A percentile compares a stretch with the other conserved stretches of the same genome.
These are phyloP conservation scores for Fopius arisanus DNA, from an alignment of 1,140 invertebrate genomes.

Conservation along the genomic window DNA sequence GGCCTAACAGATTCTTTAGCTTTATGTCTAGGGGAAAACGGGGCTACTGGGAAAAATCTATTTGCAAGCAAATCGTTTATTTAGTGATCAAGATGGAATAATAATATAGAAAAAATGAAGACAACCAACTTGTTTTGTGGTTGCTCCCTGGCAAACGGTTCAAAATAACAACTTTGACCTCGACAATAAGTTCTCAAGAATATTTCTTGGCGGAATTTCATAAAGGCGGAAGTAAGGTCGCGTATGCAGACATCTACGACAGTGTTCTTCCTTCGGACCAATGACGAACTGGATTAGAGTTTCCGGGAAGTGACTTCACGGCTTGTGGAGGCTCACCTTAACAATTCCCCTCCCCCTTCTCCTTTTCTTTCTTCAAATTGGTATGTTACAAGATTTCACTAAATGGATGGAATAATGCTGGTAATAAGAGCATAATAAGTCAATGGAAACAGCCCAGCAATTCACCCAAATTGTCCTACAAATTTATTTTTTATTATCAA, in stretches of 20 bases:
- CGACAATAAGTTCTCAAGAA: no score
- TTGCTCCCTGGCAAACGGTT: no score
- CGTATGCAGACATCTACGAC: slow-evolving; percentile 19
- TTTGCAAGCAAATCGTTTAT: no score
- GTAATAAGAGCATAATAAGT: not conserved
- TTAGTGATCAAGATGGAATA: no score
- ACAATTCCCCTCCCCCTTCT: slow-evolving; percentile 28
- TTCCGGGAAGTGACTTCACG: slow-evolving; percentile 41
- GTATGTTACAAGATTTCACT: slow-evolving; percentile 26
- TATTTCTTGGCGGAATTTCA: slow-evolving; percentile 22
- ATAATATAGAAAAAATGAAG: no score
- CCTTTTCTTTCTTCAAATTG: slow-evolving; percentile 7
- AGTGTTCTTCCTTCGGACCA: slow-evolving; percentile 39
- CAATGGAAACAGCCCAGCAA: not conserved
- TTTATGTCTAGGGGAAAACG: no score
- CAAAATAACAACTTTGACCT: no score
- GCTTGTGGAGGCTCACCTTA: slow-evolving; percentile 36
- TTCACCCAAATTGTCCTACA: not conserved
- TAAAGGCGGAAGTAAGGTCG: slow-evolving; percentile 33
- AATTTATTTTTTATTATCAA: not conserved
- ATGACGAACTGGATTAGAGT: slow-evolving; percentile 42
- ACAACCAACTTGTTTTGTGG: no score
- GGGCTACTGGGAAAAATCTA: no score
- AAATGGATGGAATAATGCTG: slow-evolving; percentile 12
- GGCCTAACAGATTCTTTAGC: no score